A percentile compares a stretch with the other conserved stretches of the same genome.
Evolutionary conservation across 1,140 invertebrate species (phyloP).

Genomic region (Magallana angulata): DNA sequence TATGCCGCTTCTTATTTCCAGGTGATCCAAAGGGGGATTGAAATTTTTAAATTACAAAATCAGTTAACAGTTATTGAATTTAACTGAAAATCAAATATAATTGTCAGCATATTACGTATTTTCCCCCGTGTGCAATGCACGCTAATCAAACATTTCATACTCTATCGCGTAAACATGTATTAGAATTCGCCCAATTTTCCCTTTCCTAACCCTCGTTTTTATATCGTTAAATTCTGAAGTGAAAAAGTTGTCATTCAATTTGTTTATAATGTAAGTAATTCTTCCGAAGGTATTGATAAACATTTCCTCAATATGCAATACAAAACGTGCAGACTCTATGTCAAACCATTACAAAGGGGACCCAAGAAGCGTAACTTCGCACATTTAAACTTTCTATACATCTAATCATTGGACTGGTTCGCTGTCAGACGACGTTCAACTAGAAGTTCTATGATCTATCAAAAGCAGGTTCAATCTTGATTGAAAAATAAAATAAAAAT

Average conservation of each 20-base stretch:
- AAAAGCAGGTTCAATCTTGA: slow-evolving; percentile 20
- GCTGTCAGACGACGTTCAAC: neutral
- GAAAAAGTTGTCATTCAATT: slow-evolving; percentile 34
- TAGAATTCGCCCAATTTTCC: neutral
- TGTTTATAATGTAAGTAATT: slow-evolving; percentile 37
- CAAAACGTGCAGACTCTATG: slow-evolving; percentile 37
- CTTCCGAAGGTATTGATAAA: slow-evolving; percentile 36
- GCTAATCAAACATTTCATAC: no score
- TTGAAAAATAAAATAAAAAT: neutral
- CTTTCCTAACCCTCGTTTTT: neutral
- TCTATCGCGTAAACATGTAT: neutral
- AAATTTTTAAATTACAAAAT: no score
- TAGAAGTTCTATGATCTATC: neutral
- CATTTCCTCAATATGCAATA: slow-evolving; percentile 36
- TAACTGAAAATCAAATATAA: no score
- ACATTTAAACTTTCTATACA: slow-evolving; percentile 35
- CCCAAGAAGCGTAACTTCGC: neutral
- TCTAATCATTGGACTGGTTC: slow-evolving; percentile 8
- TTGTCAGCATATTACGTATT: no score
- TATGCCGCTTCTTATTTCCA: no score
- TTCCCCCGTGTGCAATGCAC: no score
- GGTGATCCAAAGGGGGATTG: no score
- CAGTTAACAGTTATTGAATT: no score
- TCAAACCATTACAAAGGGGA: neutral
- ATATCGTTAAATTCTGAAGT: slow-evolving; percentile 11